Conservation (phyloP, 2,113 vertebrate species). For the Illadopsis cleaveri region DNA sequence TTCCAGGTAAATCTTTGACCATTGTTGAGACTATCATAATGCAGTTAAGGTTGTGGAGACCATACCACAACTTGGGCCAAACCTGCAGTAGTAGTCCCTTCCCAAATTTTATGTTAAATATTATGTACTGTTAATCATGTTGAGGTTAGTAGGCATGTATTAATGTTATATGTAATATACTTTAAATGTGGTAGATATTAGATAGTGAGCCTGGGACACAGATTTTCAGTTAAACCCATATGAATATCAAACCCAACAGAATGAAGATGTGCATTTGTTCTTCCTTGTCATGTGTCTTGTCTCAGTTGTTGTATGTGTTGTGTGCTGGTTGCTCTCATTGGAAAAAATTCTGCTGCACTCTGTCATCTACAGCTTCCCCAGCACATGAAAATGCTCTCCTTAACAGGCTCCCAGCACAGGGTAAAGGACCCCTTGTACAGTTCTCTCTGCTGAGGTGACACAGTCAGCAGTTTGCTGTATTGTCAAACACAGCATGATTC, state of each 20-base stretch:
- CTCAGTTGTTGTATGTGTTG: neutral
- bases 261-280: neutral
- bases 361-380: neutral
- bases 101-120: neutral
- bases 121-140: neutral
- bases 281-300: accelerated
- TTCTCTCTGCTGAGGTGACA: neutral
- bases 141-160: neutral
- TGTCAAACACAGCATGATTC: neutral
- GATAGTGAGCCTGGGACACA: neutral
- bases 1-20: neutral
- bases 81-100: neutral
- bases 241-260: neutral
- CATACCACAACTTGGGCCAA: neutral
- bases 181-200: neutral
- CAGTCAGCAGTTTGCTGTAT: neutral
- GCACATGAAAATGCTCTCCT: neutral
- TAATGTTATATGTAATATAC: neutral
- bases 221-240: neutral
- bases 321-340: neutral
- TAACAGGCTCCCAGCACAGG: neutral
- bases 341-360: neutral
- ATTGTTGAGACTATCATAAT: neutral
- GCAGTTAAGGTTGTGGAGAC: neutral
- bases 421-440: neutral